Evolutionary conservation across 2,888 invertebrate species (phyloP), one percentile per base, ranked within the genome.

Genomic region (Chrysina gloriosa): DNA sequence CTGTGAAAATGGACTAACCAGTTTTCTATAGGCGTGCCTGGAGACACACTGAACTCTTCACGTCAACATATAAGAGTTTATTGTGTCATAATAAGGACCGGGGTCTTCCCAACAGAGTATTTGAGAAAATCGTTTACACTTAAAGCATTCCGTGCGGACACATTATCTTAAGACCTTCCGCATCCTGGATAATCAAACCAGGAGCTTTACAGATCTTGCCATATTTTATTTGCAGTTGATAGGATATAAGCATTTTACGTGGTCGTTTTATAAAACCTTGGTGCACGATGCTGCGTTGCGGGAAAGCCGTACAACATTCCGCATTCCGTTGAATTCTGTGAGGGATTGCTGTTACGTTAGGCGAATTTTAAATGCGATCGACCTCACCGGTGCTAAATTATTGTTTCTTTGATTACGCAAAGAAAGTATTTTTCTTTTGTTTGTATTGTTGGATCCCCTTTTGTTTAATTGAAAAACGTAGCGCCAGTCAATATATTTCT

Each of bases 71-170:
- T 66, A 58, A 58, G 34, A 66, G 47, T 58, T 66, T 66, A 66
- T 47, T 66, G 50, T 48, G 36, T 47, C 45, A 66, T 66, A 66
- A 66, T 66, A 54, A 48, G 66, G 58, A 66, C 39, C 29, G 34
- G 34, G 66, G 66, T 34, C 27, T 45, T 61, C 58, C 56, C 58
- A 47, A 48, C 27, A 58, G 66, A 48, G 61, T 47, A 66, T 58
- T 66, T 58, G 25, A 27, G 48, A 45, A 58, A 66, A 58, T 66
- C 66, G 66, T 58, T 66, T 58, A 66, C 66, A 50, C 58, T 58
- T 34, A 48, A 66, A 48, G 61, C 56, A 58, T 47, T 66, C 66
- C 66, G 56, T 47, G 58, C 47, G 66, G 66, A 36, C 58, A 58
- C 58, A 54, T 64, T 64, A 64, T 64, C 64, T 39, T 45, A 52